Conservation (phyloP, 2,888 invertebrate genomes). For the Yponomeuta malinellus region DNA sequence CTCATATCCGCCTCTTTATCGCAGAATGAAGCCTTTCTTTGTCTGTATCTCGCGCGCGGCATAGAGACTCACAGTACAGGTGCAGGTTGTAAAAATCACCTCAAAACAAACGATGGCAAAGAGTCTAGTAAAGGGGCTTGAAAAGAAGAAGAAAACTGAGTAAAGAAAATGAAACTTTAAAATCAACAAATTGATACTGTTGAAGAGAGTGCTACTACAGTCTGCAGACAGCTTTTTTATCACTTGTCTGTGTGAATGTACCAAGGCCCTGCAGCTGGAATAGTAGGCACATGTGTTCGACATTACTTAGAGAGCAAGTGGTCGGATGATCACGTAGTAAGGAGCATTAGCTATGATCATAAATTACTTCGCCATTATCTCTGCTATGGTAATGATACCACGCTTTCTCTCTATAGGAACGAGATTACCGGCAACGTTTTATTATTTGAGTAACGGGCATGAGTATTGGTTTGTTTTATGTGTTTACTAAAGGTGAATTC, state of each 20-base stretch:
- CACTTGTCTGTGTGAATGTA: neutral
- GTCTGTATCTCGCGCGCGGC: too few species aligned
- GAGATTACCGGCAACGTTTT: neutral
- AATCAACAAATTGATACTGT: too few species aligned
- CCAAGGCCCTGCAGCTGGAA: neutral
- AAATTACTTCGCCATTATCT: conserved; percentile 12
- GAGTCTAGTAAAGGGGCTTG: too few species aligned
- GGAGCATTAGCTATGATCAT: conserved; percentile 7
- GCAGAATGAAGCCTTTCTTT: too few species aligned
- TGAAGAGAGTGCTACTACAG: too few species aligned
- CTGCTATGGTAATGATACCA: neutral
- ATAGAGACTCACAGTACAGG: too few species aligned
- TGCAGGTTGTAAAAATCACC: too few species aligned
- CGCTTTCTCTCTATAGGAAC: conserved; percentile 1
- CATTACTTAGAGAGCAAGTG: conserved; percentile 11
- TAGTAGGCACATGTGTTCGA: neutral
- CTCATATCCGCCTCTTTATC: too few species aligned
- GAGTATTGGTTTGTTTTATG: neutral
- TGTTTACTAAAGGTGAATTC: neutral
- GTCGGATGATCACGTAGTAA: conserved; percentile 10
- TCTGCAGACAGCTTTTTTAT: neutral
- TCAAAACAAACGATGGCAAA: too few species aligned
- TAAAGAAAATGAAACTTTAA: too few species aligned
- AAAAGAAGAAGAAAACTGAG: too few species aligned
- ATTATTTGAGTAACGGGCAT: neutral